Conservation (phyloP, 1,140 invertebrate species). For the Magallana angulata region DNA sequence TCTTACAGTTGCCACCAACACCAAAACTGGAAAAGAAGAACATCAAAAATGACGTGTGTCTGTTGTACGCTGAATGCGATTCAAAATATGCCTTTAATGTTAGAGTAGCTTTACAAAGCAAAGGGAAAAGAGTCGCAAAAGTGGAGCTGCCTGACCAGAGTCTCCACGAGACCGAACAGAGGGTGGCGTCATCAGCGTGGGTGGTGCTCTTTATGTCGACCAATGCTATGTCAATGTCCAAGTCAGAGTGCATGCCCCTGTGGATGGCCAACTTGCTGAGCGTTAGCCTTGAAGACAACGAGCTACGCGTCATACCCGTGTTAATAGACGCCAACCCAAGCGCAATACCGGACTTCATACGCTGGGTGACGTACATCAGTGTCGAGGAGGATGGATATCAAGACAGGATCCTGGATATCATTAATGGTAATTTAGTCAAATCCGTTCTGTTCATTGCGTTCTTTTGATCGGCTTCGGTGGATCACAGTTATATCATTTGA, state of each 20-base stretch:
- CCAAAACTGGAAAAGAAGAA: neutral
- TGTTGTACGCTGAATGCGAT: slow-evolving; percentile 42
- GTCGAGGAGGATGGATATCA: slow-evolving; percentile 39
- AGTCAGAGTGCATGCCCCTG: slow-evolving; percentile 33
- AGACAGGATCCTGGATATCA: slow-evolving; percentile 28
- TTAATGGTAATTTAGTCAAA: slow-evolving; percentile 39
- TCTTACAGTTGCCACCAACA: neutral
- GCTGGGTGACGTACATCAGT: slow-evolving; percentile 52
- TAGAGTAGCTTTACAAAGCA: neutral
- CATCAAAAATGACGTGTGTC: slow-evolving; percentile 44
- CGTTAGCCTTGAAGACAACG: slow-evolving; percentile 13
- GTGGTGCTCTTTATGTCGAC: slow-evolving; percentile 47
- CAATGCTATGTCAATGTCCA: neutral
- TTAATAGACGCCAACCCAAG: slow-evolving; percentile 32
- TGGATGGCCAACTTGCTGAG: slow-evolving; percentile 44
- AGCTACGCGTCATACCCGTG: slow-evolving; percentile 44
- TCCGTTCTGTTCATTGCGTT: no score
- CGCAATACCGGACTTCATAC: slow-evolving; percentile 48
- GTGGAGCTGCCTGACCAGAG: neutral
- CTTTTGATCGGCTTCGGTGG: no score
- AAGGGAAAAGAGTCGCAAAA: neutral
- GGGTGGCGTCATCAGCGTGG: slow-evolving; percentile 41
- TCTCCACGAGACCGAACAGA: neutral
- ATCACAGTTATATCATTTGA: no score
- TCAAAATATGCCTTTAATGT: slow-evolving; percentile 10